These are phyloP conservation scores for Nanger granti DNA, from an alignment of 2,113 vertebrate species.

Conservation along the genomic window DNA sequence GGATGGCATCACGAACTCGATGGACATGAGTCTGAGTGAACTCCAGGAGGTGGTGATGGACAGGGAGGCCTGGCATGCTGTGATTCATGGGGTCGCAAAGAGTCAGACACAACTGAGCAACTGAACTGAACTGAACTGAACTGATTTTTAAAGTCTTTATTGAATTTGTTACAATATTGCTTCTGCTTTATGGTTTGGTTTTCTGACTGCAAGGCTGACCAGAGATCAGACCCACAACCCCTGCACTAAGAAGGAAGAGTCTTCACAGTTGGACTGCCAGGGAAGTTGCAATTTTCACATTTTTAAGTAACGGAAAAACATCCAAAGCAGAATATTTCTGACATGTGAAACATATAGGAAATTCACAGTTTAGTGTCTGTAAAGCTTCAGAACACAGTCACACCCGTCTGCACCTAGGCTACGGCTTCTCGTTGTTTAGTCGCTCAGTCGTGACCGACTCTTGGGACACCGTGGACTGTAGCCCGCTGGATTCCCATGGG, in stretches of 20 bases:
- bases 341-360: background rate
- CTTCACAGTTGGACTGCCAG: background rate
- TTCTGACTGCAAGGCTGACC: background rate
- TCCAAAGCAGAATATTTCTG: background rate
- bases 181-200: background rate
- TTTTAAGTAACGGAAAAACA: background rate
- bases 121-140: too few species aligned
- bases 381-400: background rate
- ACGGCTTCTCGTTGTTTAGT: background rate
- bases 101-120: too few species aligned
- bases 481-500: background rate
- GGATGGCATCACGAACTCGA: too few species aligned
- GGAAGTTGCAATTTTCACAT: background rate
- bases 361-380: background rate
- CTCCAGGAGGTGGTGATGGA: too few species aligned
- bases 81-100: too few species aligned
- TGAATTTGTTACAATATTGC: background rate
- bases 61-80: too few species aligned
- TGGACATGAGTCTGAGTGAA: too few species aligned
- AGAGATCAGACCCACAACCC: background rate
- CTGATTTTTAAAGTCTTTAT: background rate
- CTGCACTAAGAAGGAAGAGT: background rate
- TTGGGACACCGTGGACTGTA: background rate
- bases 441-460: fast-evolving
- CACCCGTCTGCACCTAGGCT: background rate